Base-by-base conservation (phyloP, 2,797 vertebrate genomes). In the Podargus strigoides region DNA sequence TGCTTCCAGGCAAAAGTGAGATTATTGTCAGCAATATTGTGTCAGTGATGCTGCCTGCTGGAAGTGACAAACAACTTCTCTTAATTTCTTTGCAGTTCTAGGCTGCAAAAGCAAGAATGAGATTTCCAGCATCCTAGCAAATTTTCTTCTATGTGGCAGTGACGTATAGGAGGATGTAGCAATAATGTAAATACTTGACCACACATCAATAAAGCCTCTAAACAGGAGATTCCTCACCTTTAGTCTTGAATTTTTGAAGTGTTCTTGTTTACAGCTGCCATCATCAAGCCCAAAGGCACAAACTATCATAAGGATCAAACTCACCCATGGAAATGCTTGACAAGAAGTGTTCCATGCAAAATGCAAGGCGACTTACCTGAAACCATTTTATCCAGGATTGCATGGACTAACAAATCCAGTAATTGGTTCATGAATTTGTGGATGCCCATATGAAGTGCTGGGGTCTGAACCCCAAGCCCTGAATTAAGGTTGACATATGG, bases 91-190 rank as follows among this genome's bases (percentile, higher is more conserved):
- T 49, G n/a, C 64, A 55, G 36, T 37, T 58, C 22, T 83, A 12
- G 10, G 52, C 34, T 41, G 73, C n/a, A 44, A 67, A 42, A 59
- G 27, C 72, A 67, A 49, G 22, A 67, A 32, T 4, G 3, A 8
- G 0, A 1, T 28, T 80, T 34, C 32, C 42, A 83, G 53, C 0
- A 0, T 5, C 36, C 30, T 10, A 44, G 10, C 7, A 64, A 19
- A 32, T 46, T n/a, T 37, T 64, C 20, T 64, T 67, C 18, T 34
- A 37, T 11, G 0, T 2, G 19, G 10, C 37, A 74, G 36, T 21
- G 37, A 77, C 50, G n/a, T 10, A 46, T 3, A 69, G 52, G 32
- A 74, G 10, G 19, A 67, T 16, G n/a, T 1, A 53, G 37, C 49
- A 56, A 5, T 13, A 53, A 50, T 1, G 2, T 3, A 20, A 76